Evolutionary conservation across 2,113 vertebrate species (phyloP), one percentile per base, ranked within the genome.

Genomic region (Actenoides hombroni): DNA sequence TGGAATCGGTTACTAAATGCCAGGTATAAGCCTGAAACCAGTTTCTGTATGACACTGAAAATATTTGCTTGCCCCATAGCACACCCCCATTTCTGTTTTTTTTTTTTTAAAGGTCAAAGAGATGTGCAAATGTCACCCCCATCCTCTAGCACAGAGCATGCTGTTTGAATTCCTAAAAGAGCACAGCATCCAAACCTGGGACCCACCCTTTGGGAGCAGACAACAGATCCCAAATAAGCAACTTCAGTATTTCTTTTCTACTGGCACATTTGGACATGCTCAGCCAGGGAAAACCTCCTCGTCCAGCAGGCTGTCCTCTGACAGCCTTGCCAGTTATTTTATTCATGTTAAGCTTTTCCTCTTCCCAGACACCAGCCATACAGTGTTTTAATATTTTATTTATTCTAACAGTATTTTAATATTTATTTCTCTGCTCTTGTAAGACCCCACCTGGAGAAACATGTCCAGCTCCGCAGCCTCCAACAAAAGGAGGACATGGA

Each of bases 151-250:
- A 37, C 3, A 1, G n/a, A 39, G 63, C 46, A 33, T 60, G 2
- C 0, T 1, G 23, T 48, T 31, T 6, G 25, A 31, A 14, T 2
- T 14, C 11, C 18, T 49, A 18, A 3, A 14, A 11, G 18, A 1
- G 6, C 0, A 20, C 48, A 71, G 42, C 63, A 49, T 3, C 16
- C 5, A 14, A n/a, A 39, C 6, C 19, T 68, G 56, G 35, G 54
- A 5, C 10, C 33, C 60, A 42, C 16, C 79, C 78, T 31, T 1
- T 20, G 26, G 67, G 70, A 83, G 26, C 28, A 87, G 60, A 29
- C 37, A 69, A 5, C 8, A 17, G 49, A 25, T 5, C 37, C 26
- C 3, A 1, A 28, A 16, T 3, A 19, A 82, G 40, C 12, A 75
- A 31, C 49, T 31, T 33, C 42, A 59, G 59, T 48, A 11, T 10